Evolutionary conservation across 2,888 invertebrate species (phyloP).

Genomic region (Alloscopus bannaensis): DNA sequence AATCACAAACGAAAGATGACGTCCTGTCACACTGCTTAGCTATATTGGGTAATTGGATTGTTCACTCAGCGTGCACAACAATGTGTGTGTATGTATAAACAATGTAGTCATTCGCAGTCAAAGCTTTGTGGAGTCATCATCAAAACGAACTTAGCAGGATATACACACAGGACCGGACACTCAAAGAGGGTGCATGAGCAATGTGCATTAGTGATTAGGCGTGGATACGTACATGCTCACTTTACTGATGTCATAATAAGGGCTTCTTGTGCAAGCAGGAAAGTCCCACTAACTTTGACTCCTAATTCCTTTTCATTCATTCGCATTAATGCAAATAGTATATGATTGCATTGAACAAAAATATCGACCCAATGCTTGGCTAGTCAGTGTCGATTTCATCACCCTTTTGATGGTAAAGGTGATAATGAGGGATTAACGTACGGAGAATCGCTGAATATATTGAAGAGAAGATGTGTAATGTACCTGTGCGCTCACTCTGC

Average conservation of each 20-base stretch:
- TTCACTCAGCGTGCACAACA: neutral
- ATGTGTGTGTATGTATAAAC: neutral
- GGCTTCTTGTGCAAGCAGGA: neutral
- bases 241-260: neutral
- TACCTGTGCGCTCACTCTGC: neutral
- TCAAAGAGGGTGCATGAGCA: no score
- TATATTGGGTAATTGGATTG: neutral
- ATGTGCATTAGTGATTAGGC: constrained; percentile 3
- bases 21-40: no score
- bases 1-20: no score
- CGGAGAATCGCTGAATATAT: neutral
- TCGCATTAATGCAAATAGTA: neutral
- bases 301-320: neutral
- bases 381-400: neutral
- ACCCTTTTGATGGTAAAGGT: neutral
- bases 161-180: neutral
- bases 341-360: neutral
- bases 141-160: neutral
- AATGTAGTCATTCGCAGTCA: neutral
- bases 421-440: constrained; percentile 13
- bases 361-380: neutral
- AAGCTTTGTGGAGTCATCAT: neutral
- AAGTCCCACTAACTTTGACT: constrained; percentile 2
- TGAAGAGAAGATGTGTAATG: neutral
- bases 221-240: no score